Percentiles rank a stretch among this genome's conserved stretches.
These are phyloP conservation scores for Melanotus villosus DNA, from an alignment of 2,888 invertebrate species.

Conservation along the genomic window DNA sequence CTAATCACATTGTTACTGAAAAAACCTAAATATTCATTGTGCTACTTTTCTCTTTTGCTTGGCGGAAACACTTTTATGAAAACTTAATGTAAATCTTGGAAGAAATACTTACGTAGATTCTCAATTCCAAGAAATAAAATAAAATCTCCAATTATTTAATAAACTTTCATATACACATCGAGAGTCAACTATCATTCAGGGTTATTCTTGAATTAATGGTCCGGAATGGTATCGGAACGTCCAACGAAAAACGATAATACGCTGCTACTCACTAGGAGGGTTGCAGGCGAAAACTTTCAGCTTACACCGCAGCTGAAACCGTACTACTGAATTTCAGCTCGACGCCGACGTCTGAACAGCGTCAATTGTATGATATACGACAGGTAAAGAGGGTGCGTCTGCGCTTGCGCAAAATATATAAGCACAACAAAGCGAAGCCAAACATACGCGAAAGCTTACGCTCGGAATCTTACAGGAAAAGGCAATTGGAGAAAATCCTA, in stretches of 20 bases:
- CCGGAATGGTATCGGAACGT: background rate
- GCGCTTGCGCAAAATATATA: constrained; percentile 43
- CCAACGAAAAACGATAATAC: constrained; percentile 1
- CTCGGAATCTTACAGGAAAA: constrained; percentile 29
- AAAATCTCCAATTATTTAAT: constrained; percentile 5
- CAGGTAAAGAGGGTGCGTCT: constrained; percentile 45
- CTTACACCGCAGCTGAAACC: constrained; percentile 36
- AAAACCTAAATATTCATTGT: too few relatives aligned
- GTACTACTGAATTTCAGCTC: constrained; percentile 44
- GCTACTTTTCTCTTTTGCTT: too few relatives aligned
- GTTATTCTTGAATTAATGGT: background rate
- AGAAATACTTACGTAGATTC: constrained; percentile 6
- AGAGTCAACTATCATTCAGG: constrained; percentile 3
- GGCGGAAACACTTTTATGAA: too few relatives aligned
- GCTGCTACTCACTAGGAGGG: background rate
- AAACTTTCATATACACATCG: background rate
- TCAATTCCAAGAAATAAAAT: background rate
- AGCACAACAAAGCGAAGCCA: constrained; percentile 42
- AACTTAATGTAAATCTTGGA: too few relatives aligned
- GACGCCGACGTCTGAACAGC: constrained; percentile 48
- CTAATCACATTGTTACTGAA: too few relatives aligned
- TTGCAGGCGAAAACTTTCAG: constrained; percentile 9
- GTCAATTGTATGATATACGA: constrained; percentile 48
- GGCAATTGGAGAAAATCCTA: constrained; percentile 30
- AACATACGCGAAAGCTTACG: constrained; percentile 41